A percentile compares a stretch with the other conserved stretches of the same genome.
Conservation (phyloP, 2,113 vertebrate species). For the Mixornis gularis region DNA sequence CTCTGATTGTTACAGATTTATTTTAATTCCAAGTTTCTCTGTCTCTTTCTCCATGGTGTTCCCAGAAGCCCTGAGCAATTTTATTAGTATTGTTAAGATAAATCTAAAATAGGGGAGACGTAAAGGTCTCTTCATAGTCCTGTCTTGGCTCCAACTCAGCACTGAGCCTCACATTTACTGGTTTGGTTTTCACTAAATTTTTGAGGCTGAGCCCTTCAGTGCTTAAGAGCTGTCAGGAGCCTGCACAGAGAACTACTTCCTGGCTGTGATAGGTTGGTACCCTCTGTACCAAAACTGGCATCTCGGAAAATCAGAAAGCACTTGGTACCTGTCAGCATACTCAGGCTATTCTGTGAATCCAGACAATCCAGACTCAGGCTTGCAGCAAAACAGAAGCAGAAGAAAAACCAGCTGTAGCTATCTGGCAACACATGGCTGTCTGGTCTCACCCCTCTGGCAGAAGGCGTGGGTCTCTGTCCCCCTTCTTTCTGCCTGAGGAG, state of each 20-base stretch:
- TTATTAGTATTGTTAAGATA: neutral
- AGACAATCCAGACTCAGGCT: neutral
- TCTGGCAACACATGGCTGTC: neutral
- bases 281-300: neutral
- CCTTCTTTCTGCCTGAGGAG: neutral
- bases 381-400: neutral
- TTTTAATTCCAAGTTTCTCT: neutral
- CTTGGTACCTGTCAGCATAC: neutral
- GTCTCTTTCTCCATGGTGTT: neutral
- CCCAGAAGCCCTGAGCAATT: neutral
- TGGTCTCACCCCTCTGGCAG: neutral
- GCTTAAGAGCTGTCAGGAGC: neutral
- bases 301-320: neutral
- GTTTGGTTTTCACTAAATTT: neutral
- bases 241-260: neutral
- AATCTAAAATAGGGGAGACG: neutral
- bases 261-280: neutral
- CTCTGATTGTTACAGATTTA: neutral
- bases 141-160: neutral
- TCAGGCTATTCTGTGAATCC: neutral
- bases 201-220: neutral
- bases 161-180: neutral
- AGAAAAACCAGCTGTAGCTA: neutral
- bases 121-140: neutral
- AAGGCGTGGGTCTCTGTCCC: neutral